phyloP scores from a whole-genome alignment of 1,140 invertebrate species.

The Heliconius congener region DNA sequence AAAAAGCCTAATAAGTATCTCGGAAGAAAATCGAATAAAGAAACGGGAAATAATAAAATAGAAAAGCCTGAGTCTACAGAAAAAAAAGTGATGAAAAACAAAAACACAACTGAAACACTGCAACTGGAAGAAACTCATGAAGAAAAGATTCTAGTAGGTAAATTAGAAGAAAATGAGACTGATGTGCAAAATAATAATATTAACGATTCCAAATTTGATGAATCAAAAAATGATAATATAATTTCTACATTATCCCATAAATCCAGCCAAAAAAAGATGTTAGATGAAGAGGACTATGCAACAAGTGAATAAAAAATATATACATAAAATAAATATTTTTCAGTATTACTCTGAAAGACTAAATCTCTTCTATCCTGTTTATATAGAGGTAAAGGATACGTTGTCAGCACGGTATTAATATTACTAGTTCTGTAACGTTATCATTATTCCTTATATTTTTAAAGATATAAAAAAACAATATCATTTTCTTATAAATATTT shows the following conservation, averaged over 20 bases:
- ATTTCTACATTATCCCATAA: slow-evolving; percentile 3
- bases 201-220: slow-evolving; percentile 17
- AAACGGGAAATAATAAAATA: background rate
- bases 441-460: background rate
- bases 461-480: slow-evolving; percentile 34
- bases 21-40: slow-evolving; percentile 20
- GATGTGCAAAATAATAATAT: slow-evolving; percentile 22
- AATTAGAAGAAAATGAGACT: slow-evolving; percentile 21
- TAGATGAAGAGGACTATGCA: slow-evolving; percentile 47
- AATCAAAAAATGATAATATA: slow-evolving; percentile 12
- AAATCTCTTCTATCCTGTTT: too few relatives aligned
- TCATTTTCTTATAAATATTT: slow-evolving; percentile 41
- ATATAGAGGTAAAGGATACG: too few relatives aligned
- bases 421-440: too few relatives aligned
- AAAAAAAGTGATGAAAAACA: slow-evolving; percentile 10
- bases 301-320: slow-evolving; percentile 40
- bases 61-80: slow-evolving; percentile 4
- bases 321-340: slow-evolving; percentile 14
- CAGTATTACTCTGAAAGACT: too few relatives aligned
- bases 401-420: too few relatives aligned
- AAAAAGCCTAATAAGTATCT: slow-evolving; percentile 55
- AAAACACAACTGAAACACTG: background rate
- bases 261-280: slow-evolving; percentile 23
- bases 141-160: background rate
- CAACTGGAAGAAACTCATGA: background rate